phyloP scores from a whole-genome alignment of 2,113 vertebrate species.

The Lanius collurio region DNA sequence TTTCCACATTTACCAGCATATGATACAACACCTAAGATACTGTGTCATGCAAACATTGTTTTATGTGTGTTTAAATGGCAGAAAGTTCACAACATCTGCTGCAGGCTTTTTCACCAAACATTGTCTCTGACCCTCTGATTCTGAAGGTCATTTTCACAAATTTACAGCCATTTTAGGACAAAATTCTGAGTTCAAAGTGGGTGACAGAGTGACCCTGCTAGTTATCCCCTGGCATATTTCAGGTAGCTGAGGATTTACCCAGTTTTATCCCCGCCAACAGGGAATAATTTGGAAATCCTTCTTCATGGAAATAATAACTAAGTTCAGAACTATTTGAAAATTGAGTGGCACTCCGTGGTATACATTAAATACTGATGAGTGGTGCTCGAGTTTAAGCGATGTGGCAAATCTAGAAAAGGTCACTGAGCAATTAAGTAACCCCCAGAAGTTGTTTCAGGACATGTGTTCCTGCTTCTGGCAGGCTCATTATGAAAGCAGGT shows the following conservation, averaged over 20 bases:
- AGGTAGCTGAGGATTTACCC: background rate
- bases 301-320: background rate
- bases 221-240: background rate
- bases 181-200: background rate
- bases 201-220: background rate
- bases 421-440: slow-evolving; percentile 2
- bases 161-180: background rate
- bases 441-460: slow-evolving; percentile 11
- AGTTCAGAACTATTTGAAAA: background rate
- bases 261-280: background rate
- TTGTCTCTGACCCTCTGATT: background rate
- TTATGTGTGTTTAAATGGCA: background rate
- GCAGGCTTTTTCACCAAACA: background rate
- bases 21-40: background rate
- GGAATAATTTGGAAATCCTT: background rate
- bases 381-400: background rate
- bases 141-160: background rate
- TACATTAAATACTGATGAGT: background rate
- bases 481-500: slow-evolving; percentile 7
- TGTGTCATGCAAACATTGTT: background rate
- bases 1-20: background rate
- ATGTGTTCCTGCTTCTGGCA: background rate
- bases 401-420: slow-evolving; percentile 16
- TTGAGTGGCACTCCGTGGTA: background rate
- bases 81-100: background rate